Evolutionary conservation across 2,888 invertebrate genomes (phyloP).

Genomic region (Dynastes grantii): DNA sequence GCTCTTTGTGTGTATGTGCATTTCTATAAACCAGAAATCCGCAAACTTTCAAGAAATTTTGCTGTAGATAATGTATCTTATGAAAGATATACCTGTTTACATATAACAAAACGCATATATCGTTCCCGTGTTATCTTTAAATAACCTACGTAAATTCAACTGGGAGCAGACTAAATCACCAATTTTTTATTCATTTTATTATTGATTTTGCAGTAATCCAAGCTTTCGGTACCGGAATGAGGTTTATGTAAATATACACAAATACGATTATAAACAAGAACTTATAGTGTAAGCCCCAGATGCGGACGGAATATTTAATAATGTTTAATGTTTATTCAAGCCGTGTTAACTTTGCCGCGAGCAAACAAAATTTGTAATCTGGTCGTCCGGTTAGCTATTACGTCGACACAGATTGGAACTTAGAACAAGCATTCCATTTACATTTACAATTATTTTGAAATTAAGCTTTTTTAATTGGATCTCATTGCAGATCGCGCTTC

Average conservation of each 20-base stretch:
- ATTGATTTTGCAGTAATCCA: neutral
- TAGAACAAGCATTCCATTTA: constrained; percentile 13
- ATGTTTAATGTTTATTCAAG: constrained; percentile 46
- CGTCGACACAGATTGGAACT: constrained; percentile 12
- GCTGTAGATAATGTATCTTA: too few species aligned
- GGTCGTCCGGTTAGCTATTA: constrained; percentile 3
- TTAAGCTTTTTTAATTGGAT: constrained; percentile 2
- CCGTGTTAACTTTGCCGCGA: constrained; percentile 12
- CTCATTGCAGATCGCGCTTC: neutral
- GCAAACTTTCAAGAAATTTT: too few species aligned
- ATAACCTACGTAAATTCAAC: too few species aligned
- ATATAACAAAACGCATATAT: too few species aligned
- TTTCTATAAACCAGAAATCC: too few species aligned
- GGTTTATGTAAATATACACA: constrained; percentile 28
- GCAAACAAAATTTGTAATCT: constrained; percentile 37
- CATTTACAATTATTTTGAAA: neutral
- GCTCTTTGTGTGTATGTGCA: too few species aligned
- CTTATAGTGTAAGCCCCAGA: constrained; percentile 28
- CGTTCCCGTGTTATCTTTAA: too few species aligned
- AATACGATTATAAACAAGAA: constrained; percentile 43
- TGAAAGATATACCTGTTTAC: too few species aligned
- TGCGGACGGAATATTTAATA: constrained; percentile 37
- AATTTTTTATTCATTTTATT: neutral
- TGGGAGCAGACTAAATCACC: neutral
- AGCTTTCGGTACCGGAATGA: neutral